Percentiles rank a stretch among this genome's conserved stretches.
These are phyloP conservation scores for Apodemus agrarius DNA, from an alignment of 2,797 vertebrate genomes.

Conservation along the genomic window DNA sequence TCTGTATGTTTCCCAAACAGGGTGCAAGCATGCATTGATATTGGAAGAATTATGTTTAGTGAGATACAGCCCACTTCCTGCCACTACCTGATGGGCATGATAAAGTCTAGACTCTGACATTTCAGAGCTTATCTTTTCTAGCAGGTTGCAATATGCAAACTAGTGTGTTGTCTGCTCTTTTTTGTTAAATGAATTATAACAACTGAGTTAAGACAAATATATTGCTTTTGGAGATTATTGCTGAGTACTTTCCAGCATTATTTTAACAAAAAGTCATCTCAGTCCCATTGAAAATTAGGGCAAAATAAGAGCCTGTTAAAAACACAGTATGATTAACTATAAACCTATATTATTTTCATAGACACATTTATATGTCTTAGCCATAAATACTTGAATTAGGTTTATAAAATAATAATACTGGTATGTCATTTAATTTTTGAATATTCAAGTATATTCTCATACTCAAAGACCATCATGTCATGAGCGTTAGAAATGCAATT, in stretches of 20 bases:
- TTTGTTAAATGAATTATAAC: not conserved
- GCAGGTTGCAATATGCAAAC: not conserved
- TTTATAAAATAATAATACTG: not conserved
- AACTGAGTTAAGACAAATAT: not conserved
- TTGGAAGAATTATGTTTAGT: not conserved
- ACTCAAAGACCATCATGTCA: not conserved
- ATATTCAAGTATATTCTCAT: not conserved
- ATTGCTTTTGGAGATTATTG: not conserved
- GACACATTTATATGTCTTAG: not conserved
- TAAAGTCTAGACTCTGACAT: not conserved
- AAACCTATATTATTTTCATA: not conserved
- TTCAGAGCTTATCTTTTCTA: not conserved
- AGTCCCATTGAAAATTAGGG: not conserved
- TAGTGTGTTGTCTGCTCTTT: not conserved
- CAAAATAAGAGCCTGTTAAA: not conserved
- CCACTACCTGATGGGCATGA: not conserved
- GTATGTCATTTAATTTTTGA: not conserved
- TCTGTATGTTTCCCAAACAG: not conserved
- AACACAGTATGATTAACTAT: not conserved
- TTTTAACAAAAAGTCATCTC: not conserved
- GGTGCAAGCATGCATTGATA: not conserved
- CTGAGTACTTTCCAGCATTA: not conserved
- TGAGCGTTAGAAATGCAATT: not conserved
- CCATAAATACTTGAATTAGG: not conserved
- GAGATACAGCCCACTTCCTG: not conserved